Percentiles rank a stretch among this genome's conserved stretches.
phyloP scores from a whole-genome alignment of 2,797 vertebrate genomes.

The Cossypha niveicapilla region DNA sequence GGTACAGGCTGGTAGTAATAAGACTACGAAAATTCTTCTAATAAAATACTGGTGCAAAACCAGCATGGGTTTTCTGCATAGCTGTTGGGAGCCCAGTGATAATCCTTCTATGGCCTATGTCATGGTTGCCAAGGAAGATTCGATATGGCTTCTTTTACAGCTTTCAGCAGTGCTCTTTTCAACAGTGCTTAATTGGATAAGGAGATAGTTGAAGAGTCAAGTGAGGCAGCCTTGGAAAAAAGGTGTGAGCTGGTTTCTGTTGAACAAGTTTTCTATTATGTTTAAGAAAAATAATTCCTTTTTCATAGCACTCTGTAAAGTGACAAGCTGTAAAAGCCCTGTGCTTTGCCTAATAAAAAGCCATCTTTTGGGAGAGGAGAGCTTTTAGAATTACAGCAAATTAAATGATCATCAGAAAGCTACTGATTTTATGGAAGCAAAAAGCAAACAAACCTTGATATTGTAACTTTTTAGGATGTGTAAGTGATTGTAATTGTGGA shows the following conservation, averaged over 20 bases:
- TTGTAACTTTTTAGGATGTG: background rate
- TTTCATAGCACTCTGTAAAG: background rate
- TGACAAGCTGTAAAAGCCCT: background rate
- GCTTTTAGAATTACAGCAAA: background rate
- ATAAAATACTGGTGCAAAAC: background rate
- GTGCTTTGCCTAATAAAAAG: background rate
- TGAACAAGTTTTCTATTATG: background rate
- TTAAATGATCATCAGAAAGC: background rate
- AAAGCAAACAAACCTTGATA: background rate
- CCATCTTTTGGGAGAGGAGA: background rate
- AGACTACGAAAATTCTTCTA: background rate
- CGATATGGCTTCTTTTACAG: background rate
- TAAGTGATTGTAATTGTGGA: background rate
- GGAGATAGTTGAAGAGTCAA: background rate
- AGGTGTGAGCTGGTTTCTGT: background rate
- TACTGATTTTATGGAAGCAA: background rate
- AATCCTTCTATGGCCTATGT: background rate
- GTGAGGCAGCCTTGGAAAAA: background rate
- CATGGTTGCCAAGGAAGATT: slow-evolving; percentile 15
- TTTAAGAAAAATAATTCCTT: background rate
- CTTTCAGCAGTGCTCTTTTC: background rate
- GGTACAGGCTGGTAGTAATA: background rate
- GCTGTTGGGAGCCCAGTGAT: background rate
- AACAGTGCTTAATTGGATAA: slow-evolving; percentile 20
- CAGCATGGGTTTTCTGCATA: background rate